Percentiles rank a stretch among this genome's conserved stretches.
Conservation (phyloP, 2,113 vertebrate genomes). For the Dicaeum eximium region DNA sequence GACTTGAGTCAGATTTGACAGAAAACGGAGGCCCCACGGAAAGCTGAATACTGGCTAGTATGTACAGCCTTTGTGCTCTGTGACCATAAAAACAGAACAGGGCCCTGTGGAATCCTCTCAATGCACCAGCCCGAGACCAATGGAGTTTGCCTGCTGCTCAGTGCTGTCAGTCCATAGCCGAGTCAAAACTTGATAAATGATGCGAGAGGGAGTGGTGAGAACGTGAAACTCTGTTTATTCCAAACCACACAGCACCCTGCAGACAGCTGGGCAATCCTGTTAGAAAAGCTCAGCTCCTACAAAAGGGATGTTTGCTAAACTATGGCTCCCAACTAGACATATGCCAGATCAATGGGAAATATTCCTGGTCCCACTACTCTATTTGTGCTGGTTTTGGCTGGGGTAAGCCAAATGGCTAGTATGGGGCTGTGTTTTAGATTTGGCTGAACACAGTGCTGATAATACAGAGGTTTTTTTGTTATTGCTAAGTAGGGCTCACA, state of each 20-base stretch:
- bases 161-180: background rate
- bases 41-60: background rate
- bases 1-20: background rate
- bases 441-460: background rate
- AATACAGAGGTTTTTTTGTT: background rate
- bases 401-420: background rate
- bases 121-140: background rate
- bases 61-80: background rate
- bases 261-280: background rate
- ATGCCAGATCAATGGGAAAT: rapidly evolving
- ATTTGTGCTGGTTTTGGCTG: background rate
- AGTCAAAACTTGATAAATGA: background rate
- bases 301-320: background rate
- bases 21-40: background rate
- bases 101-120: background rate
- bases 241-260: background rate
- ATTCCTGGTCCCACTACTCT: background rate
- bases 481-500: background rate
- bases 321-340: background rate
- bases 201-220: background rate
- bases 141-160: background rate
- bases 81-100: background rate
- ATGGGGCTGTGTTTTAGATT: background rate
- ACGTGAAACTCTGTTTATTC: background rate
- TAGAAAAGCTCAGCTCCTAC: background rate